These are phyloP conservation scores for Malurus cyaneus DNA, from an alignment of 2,113 vertebrate species.

Conservation along the genomic window DNA sequence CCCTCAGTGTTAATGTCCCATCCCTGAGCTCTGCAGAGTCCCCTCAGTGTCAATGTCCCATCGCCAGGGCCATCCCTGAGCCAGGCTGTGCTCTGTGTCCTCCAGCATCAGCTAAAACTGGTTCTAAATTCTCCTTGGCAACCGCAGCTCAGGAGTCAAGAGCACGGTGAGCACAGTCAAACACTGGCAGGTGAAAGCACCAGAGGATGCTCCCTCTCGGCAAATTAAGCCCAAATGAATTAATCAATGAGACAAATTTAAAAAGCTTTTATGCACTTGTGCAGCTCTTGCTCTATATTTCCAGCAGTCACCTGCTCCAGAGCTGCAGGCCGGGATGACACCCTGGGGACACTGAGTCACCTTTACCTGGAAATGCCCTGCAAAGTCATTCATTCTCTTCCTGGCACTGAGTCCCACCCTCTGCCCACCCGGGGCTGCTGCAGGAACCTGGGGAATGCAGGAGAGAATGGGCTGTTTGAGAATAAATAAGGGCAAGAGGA, in stretches of 20 bases:
- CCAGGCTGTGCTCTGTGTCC: neutral
- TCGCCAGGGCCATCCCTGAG: neutral
- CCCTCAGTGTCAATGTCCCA: no score
- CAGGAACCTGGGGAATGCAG: neutral
- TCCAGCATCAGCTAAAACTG: neutral
- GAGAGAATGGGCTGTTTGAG: neutral
- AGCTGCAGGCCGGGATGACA: neutral
- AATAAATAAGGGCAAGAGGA: neutral
- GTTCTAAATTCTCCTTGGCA: neutral
- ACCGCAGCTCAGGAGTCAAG: neutral
- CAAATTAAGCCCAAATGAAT: neutral
- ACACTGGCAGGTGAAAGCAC: neutral
- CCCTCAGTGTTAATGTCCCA: no score
- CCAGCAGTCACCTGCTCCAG: neutral
- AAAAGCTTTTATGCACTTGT: neutral
- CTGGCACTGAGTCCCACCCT: neutral
- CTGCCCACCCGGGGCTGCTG: neutral
- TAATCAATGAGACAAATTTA: neutral
- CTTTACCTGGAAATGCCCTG: neutral
- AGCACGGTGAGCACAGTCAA: neutral
- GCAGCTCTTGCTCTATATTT: neutral
- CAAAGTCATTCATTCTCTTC: fast-evolving
- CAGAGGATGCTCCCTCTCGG: neutral
- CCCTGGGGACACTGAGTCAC: neutral
- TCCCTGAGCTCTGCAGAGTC: no score